Percentiles rank a stretch among this genome's conserved stretches.
Conservation (phyloP, 2,113 vertebrate genomes). For the Leucopsar rothschildi region DNA sequence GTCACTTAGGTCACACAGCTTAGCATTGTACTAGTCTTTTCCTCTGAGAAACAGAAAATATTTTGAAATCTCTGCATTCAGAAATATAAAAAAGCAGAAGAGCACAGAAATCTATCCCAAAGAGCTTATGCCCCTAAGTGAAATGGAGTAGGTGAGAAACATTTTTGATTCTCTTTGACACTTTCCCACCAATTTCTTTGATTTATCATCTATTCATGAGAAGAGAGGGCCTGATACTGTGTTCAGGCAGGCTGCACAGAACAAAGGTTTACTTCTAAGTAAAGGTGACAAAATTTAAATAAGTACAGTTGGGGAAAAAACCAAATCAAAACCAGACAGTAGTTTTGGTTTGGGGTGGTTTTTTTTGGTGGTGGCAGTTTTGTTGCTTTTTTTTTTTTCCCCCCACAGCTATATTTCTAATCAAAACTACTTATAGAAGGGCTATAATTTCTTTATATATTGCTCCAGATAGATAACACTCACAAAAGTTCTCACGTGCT, state of each 20-base stretch:
- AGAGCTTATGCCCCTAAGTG: not conserved
- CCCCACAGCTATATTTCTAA: not conserved
- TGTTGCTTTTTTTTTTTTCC: not conserved
- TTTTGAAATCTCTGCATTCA: not conserved
- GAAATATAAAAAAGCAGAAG: not conserved
- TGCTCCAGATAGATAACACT: not conserved
- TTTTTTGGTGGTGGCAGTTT: not conserved
- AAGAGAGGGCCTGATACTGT: not conserved
- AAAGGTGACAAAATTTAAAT: not conserved
- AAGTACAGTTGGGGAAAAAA: not conserved
- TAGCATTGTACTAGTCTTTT: not conserved
- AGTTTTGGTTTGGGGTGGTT: not conserved
- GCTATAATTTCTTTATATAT: not conserved
- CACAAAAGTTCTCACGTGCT: not conserved
- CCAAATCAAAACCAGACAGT: not conserved
- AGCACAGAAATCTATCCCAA: not conserved
- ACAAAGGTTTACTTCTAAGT: not conserved
- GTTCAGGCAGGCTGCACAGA: not conserved
- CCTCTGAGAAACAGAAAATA: not conserved
- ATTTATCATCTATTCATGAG: not conserved
- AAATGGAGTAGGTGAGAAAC: not conserved
- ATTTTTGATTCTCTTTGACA: not conserved
- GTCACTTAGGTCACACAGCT: not conserved
- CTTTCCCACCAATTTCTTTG: not conserved
- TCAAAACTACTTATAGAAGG: not conserved